Base-by-base conservation (phyloP, 2,113 vertebrate species). In the Thermophis baileyi region DNA sequence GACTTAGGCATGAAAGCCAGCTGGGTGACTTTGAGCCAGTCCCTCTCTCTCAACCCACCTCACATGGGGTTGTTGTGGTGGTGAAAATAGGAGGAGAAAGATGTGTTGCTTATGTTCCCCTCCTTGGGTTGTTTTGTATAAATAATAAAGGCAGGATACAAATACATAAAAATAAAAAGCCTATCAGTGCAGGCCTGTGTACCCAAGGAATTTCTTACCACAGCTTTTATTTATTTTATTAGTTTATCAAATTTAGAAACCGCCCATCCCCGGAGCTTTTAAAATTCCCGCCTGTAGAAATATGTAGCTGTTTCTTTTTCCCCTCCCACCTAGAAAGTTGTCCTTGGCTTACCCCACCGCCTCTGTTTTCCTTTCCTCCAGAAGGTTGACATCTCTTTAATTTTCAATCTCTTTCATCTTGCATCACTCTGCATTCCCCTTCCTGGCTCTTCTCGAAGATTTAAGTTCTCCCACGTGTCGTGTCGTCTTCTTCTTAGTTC, bases 401-500 rank as follows among this genome's bases (percentile, higher is more conserved):
- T 18, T 30, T 57, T 57, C 22, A 35, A 18, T 81, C 18, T 69
- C 27, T 63, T 63, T 8, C 22, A 25, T 69, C 60, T 69, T 69
- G 60, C 69, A 40, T 81, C 69, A 81, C 2, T 0, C 2, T 3
- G 0, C 49, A 35, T 4, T 6, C 11, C 14, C 30, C 1, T 30
- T 50, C 27, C 44, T 14, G 30, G 10, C 85, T 87, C 27, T 25
- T 54, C 3, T n/a, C n/a, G 30, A n/a, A 14, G 30, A 69, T 63
- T 30, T n/a, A 81, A 20, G 16, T 81, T 40, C 35, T 81, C 69
- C n/a, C 69, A 74, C n/a, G 27, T n/a, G 30, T 12, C 18, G 18
- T 54, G 1, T 27, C 8, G 6, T 27, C 10, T 11, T 63, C 57
- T 30, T 12, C 2, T 2, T 51, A 4, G 0, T 4, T 1, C 1